Conservation (phyloP, 2,113 vertebrate genomes). For the Pelmatolapia mariae region DNA sequence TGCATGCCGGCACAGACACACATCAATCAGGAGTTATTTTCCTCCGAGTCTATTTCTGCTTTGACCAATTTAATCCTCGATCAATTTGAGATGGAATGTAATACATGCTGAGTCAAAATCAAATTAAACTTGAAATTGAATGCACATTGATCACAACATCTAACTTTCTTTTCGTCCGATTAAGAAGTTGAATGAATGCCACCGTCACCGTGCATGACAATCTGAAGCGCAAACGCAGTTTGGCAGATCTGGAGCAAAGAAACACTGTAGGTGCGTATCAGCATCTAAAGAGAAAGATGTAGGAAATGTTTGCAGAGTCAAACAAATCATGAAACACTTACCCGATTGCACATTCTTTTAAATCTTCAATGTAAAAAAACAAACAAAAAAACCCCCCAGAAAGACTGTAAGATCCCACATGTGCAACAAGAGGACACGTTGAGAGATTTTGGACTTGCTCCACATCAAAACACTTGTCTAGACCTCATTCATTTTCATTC, state of each 20-base stretch:
- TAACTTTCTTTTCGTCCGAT: not conserved
- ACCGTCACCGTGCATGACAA: not conserved
- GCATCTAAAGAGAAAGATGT: not conserved
- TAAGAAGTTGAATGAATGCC: not conserved
- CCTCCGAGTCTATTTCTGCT: constrained; percentile 31
- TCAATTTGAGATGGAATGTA: not conserved
- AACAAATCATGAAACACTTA: not conserved
- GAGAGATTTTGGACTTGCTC: not conserved
- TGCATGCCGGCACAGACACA: not conserved
- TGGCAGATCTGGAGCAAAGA: not conserved
- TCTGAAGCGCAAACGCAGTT: not conserved
- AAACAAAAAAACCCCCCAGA: rapidly evolving
- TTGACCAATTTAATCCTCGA: constrained; percentile 20
- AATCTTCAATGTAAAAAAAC: not conserved
- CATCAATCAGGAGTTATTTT: constrained; percentile 40
- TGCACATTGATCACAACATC: not conserved
- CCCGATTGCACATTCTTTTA: not conserved
- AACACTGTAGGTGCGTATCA: not conserved
- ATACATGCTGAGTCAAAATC: not conserved
- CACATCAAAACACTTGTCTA: not conserved
- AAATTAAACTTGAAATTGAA: constrained; percentile 30
- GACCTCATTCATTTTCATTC: not conserved
- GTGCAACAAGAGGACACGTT: not conserved
- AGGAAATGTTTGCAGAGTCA: not conserved
- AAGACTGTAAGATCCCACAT: not conserved